Evolutionary conservation across 2,888 invertebrate genomes (phyloP).

Genomic region (Caenorhabditis afra): DNA sequence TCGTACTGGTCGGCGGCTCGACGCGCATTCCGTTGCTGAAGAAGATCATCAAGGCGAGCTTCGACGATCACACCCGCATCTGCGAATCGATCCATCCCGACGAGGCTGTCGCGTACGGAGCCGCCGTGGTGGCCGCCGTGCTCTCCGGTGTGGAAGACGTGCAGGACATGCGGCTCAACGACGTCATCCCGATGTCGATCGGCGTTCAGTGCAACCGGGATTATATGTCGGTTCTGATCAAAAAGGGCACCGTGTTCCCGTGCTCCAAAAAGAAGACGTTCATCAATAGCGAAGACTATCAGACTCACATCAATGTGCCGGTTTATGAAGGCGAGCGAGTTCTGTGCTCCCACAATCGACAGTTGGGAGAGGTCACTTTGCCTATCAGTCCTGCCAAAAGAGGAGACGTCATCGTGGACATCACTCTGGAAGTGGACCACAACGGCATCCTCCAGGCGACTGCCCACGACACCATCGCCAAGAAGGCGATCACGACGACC

Average conservation of each 20-base stretch:
- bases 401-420: slow-evolving; percentile 48
- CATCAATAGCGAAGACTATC: slow-evolving; percentile 55
- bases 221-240: slow-evolving; percentile 58
- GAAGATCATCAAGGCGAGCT: slow-evolving; percentile 78
- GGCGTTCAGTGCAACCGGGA: slow-evolving; percentile 55
- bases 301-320: slow-evolving; percentile 39
- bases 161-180: slow-evolving; percentile 55
- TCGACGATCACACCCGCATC: slow-evolving; percentile 53
- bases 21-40: slow-evolving; percentile 82
- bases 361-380: slow-evolving; percentile 44
- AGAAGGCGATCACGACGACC: slow-evolving; percentile 36
- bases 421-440: slow-evolving; percentile 53
- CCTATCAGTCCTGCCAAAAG: slow-evolving; percentile 25
- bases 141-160: slow-evolving; percentile 65
- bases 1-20: slow-evolving; percentile 83
- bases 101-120: slow-evolving; percentile 98
- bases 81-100: slow-evolving; percentile 89
- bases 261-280: slow-evolving; percentile 45
- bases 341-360: slow-evolving; percentile 39
- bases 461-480: slow-evolving; percentile 34
- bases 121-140: slow-evolving; percentile 92
- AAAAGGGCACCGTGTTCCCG: slow-evolving; percentile 47
- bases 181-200: slow-evolving; percentile 57
- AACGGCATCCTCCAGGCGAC: slow-evolving; percentile 60
- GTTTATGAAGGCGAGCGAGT: slow-evolving; percentile 52